Evolutionary conservation across 2,888 invertebrate genomes (phyloP), one percentile per base, ranked within the genome.

Genomic region (Agonopterix heracliana): DNA sequence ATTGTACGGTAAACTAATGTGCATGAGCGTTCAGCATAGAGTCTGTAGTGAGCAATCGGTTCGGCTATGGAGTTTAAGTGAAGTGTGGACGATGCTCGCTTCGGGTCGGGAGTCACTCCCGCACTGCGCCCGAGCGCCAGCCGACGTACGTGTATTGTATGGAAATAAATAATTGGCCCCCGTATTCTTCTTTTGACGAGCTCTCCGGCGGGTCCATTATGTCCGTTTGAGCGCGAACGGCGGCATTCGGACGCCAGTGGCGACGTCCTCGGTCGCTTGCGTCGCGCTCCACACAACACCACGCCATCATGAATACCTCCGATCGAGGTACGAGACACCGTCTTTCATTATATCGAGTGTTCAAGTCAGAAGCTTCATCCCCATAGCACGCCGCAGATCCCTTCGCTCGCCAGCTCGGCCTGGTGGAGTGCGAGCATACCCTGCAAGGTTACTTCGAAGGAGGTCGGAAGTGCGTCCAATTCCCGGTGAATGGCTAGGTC

Each of bases 101-200:
- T 56, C 61, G 68, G 74, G 74, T 55, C 61, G 68, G 74, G 74
- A 78, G 69, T 78, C 79, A 80, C 77, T 81, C 79, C 73, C 77
- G 74, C 76, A 76, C 77, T 77, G 81, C 74, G 78, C 68, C 77
- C 74, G 80, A 69, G 73, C 74, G 76, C 67, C 67, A 71, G 61
- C 71, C 81, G 78, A 80, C 84, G 83, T 82, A 74, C 78, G 75
- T 73, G 77, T 80, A 86, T 85, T 86, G 84, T 86, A 85, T 83
- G 79, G 78, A 78, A 85, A 81, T 86, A 83, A 77, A 79, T 86
- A 87, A 87, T 86, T 86, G 87, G 77, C 69, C 73, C 66, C 71
- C 72, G 80, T 85, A 85, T 86, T 86, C 85, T 85, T 81, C 87
- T 86, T 84, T 87, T 83, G 84, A 86, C 80, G 80, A 81, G 81